Evolutionary conservation across 2,888 invertebrate species (phyloP), one percentile per base, ranked within the genome.

Genomic region (Leucania comma): DNA sequence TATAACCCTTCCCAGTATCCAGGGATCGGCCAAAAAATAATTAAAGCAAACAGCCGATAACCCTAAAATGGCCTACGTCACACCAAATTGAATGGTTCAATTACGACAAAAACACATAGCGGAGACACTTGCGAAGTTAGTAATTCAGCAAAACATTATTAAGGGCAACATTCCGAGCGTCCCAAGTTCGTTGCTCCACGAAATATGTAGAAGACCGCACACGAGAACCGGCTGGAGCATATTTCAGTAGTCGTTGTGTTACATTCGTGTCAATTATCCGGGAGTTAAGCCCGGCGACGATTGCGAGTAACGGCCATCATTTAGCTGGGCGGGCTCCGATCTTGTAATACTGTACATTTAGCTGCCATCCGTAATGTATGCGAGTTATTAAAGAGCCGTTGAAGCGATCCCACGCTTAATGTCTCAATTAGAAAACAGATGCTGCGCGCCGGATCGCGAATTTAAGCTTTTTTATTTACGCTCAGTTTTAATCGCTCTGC

Each of bases 391-490:
- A 93, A 94, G 91, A 91, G 90, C 90, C 91, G 89, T 92, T 92
- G 87, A 87, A 90, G 89, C 91, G 90, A 92, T 90, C 92, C 90
- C 88, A 78, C 88, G 89, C 90, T 90, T 94, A 95, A 95, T 95
- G 93, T 92, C 93, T 94, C 93, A 93, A 95, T 95, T 94, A 94
- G 92, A 92, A 92, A 92, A 92, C 94, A 94, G 92, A 93, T 93
- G 94, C 86, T 80, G 83, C 88, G 74, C 75, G 79, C 84, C 87
- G 86, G 89, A 92, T 91, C 88, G 90, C 88, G 84, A 90, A 91
- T 90, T 91, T 90, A 90, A 92, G 87, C 85, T 82, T 92, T 93
- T 92, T 90, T 90, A 90, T 90, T 90, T 89, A 78, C 83, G 84
- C 78, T 70, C 81, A 83, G 79, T 82, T 89, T 88, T 85, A 83